Evolutionary conservation across 1,140 invertebrate genomes (phyloP), one percentile per base, ranked within the genome.

Genomic region (Scaptomyza hsui): DNA sequence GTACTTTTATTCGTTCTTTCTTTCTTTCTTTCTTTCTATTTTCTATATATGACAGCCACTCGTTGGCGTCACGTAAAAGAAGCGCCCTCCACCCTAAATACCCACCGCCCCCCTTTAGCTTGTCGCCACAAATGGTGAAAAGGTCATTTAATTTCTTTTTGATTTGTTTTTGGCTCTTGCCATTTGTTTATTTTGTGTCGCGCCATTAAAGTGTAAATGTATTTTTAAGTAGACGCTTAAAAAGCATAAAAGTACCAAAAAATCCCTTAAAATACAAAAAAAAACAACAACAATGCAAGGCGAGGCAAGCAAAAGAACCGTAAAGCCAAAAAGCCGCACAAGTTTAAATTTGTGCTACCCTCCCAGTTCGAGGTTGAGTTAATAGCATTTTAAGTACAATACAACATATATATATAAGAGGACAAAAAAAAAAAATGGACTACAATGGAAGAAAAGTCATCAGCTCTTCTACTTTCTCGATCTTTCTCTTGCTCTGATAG

Each of bases 71-170:
- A 64, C 51, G 67, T 56, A 49, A 4, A 21, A 18, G 15, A 6
- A 16, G 15, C 16, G 4, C n/a, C n/a, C n/a, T n/a, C n/a, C n/a
- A n/a, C n/a, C n/a, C n/a, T n/a, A n/a, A n/a, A n/a, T n/a, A n/a
- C n/a, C 35, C 9, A 0, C 3, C 51, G 3, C 3, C n/a, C 16
- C n/a, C 1, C 24, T 12, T 0, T 15, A 26, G 19, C 52, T 42
- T 41, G 59, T 68, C 73, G 45, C 55, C 71, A 60, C 73, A 59
- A 86, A 71, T n/a, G n/a, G 77, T 82, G 78, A 89, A 88, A 88
- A 88, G 82, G 82, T 88, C 82, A 89, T 73, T 89, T 88, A 88
- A 88, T 88, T 89, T 89, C 82, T 88, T 88, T 88, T 88, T 88
- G 82, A 88, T 88, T 88, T 89, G 82, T 88, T 86, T 77, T 76